phyloP scores from a whole-genome alignment of 2,113 vertebrate species.

The Phoenicopterus ruber region DNA sequence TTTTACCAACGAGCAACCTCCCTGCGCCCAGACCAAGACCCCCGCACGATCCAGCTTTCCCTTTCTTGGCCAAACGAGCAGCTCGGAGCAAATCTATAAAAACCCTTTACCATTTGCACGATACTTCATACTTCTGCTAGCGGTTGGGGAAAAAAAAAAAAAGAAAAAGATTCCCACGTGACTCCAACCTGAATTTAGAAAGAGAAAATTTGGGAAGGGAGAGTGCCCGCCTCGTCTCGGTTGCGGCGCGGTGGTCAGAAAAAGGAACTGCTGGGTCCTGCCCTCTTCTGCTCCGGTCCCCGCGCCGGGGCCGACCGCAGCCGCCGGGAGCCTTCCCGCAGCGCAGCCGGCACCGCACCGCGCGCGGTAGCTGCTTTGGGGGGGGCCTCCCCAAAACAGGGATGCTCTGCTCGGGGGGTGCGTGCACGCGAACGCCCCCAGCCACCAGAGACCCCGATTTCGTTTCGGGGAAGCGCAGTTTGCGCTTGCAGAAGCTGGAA shows the following conservation, averaged over 20 bases:
- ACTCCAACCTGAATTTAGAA: slow-evolving; percentile 41
- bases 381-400: neutral
- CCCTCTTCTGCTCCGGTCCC: neutral
- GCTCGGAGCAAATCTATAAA: neutral
- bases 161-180: neutral
- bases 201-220: slow-evolving; percentile 58
- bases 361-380: accelerated
- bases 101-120: neutral
- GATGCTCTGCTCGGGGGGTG: neutral
- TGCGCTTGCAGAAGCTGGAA: neutral
- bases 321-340: neutral
- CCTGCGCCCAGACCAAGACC: neutral
- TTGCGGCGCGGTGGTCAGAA: neutral
- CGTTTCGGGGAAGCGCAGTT: neutral
- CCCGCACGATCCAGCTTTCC: neutral
- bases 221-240: neutral
- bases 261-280: slow-evolving; percentile 24
- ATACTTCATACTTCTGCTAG: neutral
- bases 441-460: neutral
- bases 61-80: neutral
- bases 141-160: accelerated
- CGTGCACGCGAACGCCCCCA: neutral
- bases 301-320: accelerated
- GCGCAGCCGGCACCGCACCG: neutral
- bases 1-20: neutral